Evolutionary conservation across 92 coral and sea anemone genomes (phyloP), one percentile per base, ranked within the genome.

Genomic region (Virgularia gustaviana): DNA sequence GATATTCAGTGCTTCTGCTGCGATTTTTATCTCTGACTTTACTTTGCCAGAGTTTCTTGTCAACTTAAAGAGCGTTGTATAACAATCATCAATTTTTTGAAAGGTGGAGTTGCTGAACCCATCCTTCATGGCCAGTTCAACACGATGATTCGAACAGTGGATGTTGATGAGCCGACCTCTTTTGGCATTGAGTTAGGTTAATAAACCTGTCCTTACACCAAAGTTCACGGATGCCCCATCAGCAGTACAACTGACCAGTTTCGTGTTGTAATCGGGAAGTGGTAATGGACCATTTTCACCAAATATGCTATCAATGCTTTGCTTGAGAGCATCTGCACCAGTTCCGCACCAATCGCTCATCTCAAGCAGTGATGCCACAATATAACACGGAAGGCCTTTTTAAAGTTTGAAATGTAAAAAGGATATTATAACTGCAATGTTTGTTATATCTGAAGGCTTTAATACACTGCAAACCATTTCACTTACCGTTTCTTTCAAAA

Each of bases 31-130:
- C 22, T 47, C 55, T 25, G 55, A 29, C 55, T 67, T 67, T 34
- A n/a, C 30, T 67, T 67, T 67, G 12, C 44, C 74, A 2, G 43
- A 67, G 16, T 67, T 47, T 38, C 47, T 67, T 43, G 47, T 36
- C 22, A 42, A 42, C 34, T 13, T 67, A 18, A 12, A 49, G 24
- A 66, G 49, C 6, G 73, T 11, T 1, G 9, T 44, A 57, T 66
- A 66, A 20, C 24, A 37, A 24, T 49, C n/a, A 28, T 53, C 77
- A 24, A 71, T 34, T 9, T 71, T 63, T 11, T 10, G 9, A 29
- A 71, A 71, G 34, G n/a, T 29, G 39, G 65, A 71, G 60, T 71
- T 36, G 32, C 53, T 71, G 77, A 71, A 71, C 23, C 62, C 64
- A 35, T 52, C 49, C 36, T 71, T 71, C 9, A 71, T 23, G 42